A percentile compares a stretch with the other conserved stretches of the same genome.
These are phyloP conservation scores for Limnephilus rhombicus DNA, from an alignment of 2,888 invertebrate genomes.

Conservation along the genomic window DNA sequence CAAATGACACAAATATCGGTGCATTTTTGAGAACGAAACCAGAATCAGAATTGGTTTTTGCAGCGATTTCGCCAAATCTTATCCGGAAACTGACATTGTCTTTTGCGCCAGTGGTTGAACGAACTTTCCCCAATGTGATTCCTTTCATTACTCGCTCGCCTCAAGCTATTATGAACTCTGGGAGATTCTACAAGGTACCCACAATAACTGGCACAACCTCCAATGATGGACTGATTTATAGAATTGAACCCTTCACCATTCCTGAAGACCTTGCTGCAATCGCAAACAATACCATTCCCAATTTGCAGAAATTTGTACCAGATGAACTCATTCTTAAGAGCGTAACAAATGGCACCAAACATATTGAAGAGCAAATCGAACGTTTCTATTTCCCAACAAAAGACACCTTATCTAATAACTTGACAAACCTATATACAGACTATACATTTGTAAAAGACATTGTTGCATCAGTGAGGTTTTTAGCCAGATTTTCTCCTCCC, in stretches of 20 bases:
- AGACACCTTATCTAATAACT: constrained; percentile 30
- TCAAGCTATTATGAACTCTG: constrained; percentile 73
- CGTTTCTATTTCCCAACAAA: constrained; percentile 51
- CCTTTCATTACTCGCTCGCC: constrained; percentile 70
- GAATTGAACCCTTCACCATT: background rate
- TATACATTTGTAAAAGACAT: background rate
- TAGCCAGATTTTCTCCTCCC: background rate
- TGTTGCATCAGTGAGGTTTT: background rate
- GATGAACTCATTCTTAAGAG: background rate
- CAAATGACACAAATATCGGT: constrained; percentile 69
- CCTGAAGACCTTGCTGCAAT: background rate
- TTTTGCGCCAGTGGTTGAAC: constrained; percentile 68
- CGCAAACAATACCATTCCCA: background rate
- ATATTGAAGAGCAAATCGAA: constrained; percentile 43
- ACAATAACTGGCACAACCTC: constrained; percentile 77
- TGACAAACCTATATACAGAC: constrained; percentile 50
- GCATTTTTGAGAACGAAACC: constrained; percentile 71
- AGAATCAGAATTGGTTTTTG: constrained; percentile 70
- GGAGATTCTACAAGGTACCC: constrained; percentile 74
- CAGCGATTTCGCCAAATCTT: constrained; percentile 67
- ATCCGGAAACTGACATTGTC: constrained; percentile 71
- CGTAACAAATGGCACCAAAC: background rate
- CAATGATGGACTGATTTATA: constrained; percentile 73
- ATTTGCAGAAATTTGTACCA: constrained; percentile 20
- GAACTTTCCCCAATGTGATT: constrained; percentile 28